phyloP scores from a whole-genome alignment of 1,140 invertebrate species.

The Eumaeus atala region DNA sequence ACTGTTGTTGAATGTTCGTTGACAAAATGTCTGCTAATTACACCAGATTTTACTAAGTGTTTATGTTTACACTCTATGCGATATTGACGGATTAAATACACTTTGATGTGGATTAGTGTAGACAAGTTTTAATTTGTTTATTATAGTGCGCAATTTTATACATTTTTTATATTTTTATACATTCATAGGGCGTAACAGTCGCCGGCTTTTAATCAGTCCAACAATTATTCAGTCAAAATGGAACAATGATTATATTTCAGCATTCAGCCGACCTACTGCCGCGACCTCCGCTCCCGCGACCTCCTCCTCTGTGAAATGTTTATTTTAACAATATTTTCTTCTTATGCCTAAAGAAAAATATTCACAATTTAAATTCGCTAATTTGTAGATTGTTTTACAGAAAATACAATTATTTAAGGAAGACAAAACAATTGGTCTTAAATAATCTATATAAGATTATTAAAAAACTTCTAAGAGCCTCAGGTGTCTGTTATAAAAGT shows the following conservation, averaged over 20 bases:
- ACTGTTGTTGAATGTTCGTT: constrained; percentile 6
- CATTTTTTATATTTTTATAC: not conserved
- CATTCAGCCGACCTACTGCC: not conserved
- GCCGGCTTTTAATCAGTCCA: constrained; percentile 8
- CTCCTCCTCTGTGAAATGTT: constrained; percentile 1
- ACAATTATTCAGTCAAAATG: constrained; percentile 6
- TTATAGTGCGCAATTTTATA: no score
- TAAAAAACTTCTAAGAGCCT: no score
- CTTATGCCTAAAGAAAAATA: no score
- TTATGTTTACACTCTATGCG: not conserved
- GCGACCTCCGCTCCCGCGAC: not conserved
- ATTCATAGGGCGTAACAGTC: constrained; percentile 4
- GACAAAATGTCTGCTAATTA: constrained; percentile 10
- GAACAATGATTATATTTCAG: constrained; percentile 8
- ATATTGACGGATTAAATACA: not conserved
- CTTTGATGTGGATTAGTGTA: no score
- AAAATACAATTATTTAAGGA: not conserved
- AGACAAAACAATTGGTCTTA: no score
- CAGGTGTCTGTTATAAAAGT: no score
- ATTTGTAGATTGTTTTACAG: no score
- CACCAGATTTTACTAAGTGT: constrained; percentile 9
- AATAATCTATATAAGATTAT: no score
- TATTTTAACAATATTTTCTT: not conserved
- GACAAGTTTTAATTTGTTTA: no score
- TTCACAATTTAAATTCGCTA: no score